Conservation (phyloP, 1,140 invertebrate species). For the Leptopilina clavipes region DNA sequence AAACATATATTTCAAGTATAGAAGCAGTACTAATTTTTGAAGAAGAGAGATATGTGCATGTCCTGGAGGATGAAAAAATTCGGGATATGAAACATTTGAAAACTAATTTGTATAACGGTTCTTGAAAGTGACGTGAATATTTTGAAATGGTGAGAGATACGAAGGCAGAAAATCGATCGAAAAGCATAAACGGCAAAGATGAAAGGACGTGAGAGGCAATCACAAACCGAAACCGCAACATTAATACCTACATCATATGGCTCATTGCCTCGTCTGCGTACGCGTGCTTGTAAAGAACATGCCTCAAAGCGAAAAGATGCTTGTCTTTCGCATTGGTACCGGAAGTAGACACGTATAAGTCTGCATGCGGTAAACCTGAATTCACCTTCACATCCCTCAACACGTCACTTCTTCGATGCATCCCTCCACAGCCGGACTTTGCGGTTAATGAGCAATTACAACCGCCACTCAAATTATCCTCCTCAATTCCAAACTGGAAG, state of each 20-base stretch:
- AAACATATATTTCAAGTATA: too few relatives aligned
- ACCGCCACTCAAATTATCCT: background rate
- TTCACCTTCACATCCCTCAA: conserved; percentile 12
- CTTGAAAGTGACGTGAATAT: background rate
- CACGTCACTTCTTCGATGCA: background rate
- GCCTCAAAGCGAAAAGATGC: conserved; percentile 16
- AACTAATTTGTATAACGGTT: background rate
- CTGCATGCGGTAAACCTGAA: conserved; percentile 12
- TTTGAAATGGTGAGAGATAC: background rate
- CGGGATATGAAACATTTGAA: background rate
- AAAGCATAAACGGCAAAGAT: background rate
- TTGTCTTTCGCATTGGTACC: conserved; percentile 36
- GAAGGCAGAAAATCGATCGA: background rate
- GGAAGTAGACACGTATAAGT: conserved; percentile 11
- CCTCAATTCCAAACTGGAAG: background rate
- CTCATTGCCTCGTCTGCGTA: conserved; percentile 13
- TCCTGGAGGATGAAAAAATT: too few relatives aligned
- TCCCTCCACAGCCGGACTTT: background rate
- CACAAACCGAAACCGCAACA: conserved; percentile 17
- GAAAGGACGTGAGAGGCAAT: conserved; percentile 36
- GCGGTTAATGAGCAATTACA: conserved; percentile 20
- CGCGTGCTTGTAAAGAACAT: conserved; percentile 36
- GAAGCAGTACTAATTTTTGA: too few relatives aligned
- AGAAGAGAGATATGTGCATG: too few relatives aligned
- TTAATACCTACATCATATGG: conserved; percentile 18